Conservation (phyloP, 1,140 invertebrate genomes). For the Andrena cerasifolii region DNA sequence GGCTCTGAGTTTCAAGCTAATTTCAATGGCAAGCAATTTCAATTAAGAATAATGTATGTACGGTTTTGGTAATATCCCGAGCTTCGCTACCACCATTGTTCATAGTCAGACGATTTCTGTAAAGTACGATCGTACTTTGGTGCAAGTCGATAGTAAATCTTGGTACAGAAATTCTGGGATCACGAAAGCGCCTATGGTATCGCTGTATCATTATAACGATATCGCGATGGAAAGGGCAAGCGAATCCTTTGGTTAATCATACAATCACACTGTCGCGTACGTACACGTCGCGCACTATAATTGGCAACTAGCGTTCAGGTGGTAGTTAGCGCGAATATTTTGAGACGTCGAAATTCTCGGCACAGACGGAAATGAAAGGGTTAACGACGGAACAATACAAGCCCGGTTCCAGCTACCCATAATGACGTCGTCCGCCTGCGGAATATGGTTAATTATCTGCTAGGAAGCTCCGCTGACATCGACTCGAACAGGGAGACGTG, state of each 20-base stretch:
- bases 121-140: too few relatives aligned
- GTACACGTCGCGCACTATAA: conserved; percentile 8
- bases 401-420: conserved; percentile 23
- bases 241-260: conserved; percentile 9
- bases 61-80: too few relatives aligned
- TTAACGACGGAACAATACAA: conserved; percentile 52
- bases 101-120: too few relatives aligned
- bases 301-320: conserved; percentile 10
- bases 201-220: neutral
- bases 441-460: conserved; percentile 51
- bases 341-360: conserved; percentile 39
- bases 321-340: neutral
- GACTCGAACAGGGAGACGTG: conserved; percentile 21
- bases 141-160: too few relatives aligned
- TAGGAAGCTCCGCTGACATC: conserved; percentile 21
- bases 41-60: too few relatives aligned
- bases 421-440: conserved; percentile 36
- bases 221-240: neutral
- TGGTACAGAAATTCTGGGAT: too few relatives aligned
- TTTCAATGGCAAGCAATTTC: too few relatives aligned
- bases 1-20: too few relatives aligned
- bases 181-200: too few relatives aligned
- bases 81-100: too few relatives aligned
- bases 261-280: neutral
- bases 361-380: conserved; percentile 33